Evolutionary conservation across 2,797 vertebrate genomes (phyloP).

Genomic region (Urosaurus nigricauda): DNA sequence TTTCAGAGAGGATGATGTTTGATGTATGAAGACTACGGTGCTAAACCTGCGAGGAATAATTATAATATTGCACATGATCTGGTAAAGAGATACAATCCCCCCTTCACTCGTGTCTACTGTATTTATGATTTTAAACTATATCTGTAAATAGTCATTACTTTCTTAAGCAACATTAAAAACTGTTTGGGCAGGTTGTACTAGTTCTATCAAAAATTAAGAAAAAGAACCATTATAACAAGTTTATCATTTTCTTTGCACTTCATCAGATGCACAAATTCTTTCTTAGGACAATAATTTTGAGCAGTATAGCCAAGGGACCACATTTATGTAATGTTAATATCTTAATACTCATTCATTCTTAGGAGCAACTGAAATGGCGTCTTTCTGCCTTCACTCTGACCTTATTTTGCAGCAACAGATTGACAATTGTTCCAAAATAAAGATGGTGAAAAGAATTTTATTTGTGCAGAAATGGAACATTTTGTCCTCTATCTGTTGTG

Average conservation of each 20-base stretch:
- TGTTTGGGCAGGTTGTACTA: neutral
- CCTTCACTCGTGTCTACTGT: accelerated
- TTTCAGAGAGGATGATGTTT: constrained; percentile 54
- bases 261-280: neutral
- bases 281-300: neutral
- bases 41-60: accelerated
- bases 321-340: constrained; percentile 15
- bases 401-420: neutral
- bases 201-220: neutral
- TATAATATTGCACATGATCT: constrained; percentile 5
- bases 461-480: neutral
- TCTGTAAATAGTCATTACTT: too few species aligned
- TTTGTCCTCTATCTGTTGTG: neutral
- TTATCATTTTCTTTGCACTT: neutral
- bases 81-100: constrained; percentile 35
- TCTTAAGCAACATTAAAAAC: neutral
- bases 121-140: accelerated
- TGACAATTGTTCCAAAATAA: neutral
- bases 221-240: too few species aligned
- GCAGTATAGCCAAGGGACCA: neutral
- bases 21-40: constrained; percentile 12
- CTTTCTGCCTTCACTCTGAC: neutral
- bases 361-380: constrained; percentile 18
- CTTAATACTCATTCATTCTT: neutral
- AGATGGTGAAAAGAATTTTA: neutral